Conservation (phyloP, 2,888 invertebrate genomes). For the Monopis laevigella region DNA sequence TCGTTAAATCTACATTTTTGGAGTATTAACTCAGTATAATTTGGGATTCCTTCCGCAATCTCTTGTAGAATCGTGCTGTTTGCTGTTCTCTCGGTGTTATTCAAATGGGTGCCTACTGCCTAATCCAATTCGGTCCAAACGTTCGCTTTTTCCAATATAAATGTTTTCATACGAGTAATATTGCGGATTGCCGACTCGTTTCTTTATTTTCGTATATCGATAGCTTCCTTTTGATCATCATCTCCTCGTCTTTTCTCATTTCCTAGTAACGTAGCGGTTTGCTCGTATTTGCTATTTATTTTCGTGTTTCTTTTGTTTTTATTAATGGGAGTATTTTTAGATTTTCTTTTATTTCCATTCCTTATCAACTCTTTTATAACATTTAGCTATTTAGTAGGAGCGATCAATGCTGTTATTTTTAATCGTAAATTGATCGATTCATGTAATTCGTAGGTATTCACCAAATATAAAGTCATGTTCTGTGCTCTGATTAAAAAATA, state of each 20-base stretch:
- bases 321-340: too few species aligned
- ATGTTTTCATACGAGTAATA: conserved; percentile 9
- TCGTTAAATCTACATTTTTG: conserved; percentile 1
- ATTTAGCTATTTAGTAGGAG: too few species aligned
- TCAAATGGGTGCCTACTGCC: conserved; percentile 7
- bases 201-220: not conserved
- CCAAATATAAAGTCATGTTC: too few species aligned
- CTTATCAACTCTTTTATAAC: too few species aligned
- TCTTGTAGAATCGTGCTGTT: conserved; percentile 8
- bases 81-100: conserved; percentile 11
- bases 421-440: too few species aligned
- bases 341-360: too few species aligned
- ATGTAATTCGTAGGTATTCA: too few species aligned
- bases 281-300: not conserved
- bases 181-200: conserved; percentile 5
- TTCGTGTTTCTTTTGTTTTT: conserved; percentile 1
- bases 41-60: conserved; percentile 4
- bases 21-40: not conserved
- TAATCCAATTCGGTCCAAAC: conserved; percentile 9
- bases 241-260: conserved; percentile 5
- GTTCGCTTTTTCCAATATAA: conserved; percentile 10
- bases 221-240: conserved; percentile 3
- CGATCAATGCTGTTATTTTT: too few species aligned
- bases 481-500: too few species aligned
- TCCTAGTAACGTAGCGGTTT: conserved; percentile 1